Conservation (phyloP, 2,113 vertebrate species). For the Nettapus auritus region DNA sequence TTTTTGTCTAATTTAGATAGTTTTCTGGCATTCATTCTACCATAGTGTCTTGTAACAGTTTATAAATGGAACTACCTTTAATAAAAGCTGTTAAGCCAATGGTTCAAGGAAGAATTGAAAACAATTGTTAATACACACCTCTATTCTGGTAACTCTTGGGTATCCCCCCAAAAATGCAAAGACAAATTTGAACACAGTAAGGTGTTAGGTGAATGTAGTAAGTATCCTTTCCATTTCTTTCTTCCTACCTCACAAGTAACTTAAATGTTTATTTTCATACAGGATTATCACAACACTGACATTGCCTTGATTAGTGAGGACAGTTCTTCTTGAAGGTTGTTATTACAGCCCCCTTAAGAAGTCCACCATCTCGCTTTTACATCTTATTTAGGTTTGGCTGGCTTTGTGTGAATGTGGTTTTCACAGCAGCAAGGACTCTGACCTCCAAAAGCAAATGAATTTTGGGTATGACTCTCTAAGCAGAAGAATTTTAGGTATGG, state of each 20-base stretch:
- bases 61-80: slow-evolving; percentile 4
- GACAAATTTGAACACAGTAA: neutral
- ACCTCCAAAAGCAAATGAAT: neutral
- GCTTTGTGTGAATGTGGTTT: neutral
- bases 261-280: neutral
- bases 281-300: neutral
- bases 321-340: neutral
- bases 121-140: neutral
- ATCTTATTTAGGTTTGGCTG: neutral
- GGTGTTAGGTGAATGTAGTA: neutral
- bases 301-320: neutral
- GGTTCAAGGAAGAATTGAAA: neutral
- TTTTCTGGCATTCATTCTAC: slow-evolving; percentile 36
- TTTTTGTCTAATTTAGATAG: slow-evolving; percentile 18
- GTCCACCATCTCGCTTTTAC: neutral
- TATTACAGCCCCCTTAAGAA: neutral
- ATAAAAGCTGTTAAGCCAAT: neutral
- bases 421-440: neutral
- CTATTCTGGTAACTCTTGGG: neutral
- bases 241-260: neutral
- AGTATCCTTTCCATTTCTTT: neutral
- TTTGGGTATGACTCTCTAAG: neutral
- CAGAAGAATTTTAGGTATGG: neutral
- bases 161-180: neutral
- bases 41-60: neutral